Evolutionary conservation across 2,888 invertebrate species (phyloP), one percentile per base, ranked within the genome.

Genomic region (Aspidiotus destructor): DNA sequence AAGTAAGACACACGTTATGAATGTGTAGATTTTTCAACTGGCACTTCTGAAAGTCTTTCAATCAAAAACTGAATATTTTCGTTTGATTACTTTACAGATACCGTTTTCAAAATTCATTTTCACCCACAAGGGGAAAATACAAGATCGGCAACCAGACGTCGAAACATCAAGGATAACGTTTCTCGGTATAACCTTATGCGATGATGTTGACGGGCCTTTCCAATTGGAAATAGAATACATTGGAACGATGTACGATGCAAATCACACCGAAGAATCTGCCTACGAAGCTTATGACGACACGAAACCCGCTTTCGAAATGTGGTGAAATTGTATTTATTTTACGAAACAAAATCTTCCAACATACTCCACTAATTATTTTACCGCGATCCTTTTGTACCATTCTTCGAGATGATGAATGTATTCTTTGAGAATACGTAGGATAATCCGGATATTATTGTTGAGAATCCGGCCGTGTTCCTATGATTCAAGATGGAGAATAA

Each of bases 91-190:
- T 71, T 84, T 85, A 55, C 80, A 88, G 89, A 90, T 97, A 75
- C 96, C 96, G 1, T 93, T 96, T 79, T 93, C 95, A 10, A 95
- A 94, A 78, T 96, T 97, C 76, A 84, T 88, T 72, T 78, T 91
- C 48, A 81, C 85, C 5, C 85, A 86, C 5, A 92, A 91, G 79
- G 96, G 96, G 3, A 81, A 89, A 28, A 77, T 94, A 44, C 95
- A 95, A 79, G 94, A 95, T 76, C 83, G 80, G 68, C 96, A 95
- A 77, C 76, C 73, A 28, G 78, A 84, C 5, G 78, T 93, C 58
- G 79, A 81, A 0, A 75, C 85, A 42, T 77, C 84, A 72, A 80
- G 77, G 73, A 79, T 96, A 0, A 84, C 85, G 0, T 84, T 84
- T 75, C 82, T 98, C 74, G 91, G 94, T 5, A 87, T 99, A 72